Conservation (phyloP, 2,797 vertebrate genomes). For the Chelon labrosus region DNA sequence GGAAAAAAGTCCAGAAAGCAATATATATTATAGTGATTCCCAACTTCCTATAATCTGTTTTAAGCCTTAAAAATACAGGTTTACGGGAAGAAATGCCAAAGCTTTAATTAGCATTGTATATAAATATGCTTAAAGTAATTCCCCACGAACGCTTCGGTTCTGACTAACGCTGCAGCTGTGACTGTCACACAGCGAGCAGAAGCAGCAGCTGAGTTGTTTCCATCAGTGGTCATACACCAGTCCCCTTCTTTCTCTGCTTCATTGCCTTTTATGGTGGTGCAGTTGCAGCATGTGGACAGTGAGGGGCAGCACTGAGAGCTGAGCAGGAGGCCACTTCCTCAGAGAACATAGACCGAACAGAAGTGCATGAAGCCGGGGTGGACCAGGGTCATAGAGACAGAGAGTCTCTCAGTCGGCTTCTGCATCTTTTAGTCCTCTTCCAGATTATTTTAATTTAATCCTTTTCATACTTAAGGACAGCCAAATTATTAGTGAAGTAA, state of each 20-base stretch:
- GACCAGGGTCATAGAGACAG: slow-evolving; percentile 3
- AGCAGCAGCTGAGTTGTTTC: slow-evolving; percentile 28
- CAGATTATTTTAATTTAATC: too few relatives aligned
- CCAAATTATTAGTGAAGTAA: neutral
- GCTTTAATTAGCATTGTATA: neutral
- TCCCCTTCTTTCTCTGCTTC: slow-evolving; percentile 32
- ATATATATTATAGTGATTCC: too few relatives aligned
- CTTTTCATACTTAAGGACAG: neutral
- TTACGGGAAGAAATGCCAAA: too few relatives aligned
- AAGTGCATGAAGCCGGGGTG: neutral
- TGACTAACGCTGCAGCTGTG: slow-evolving; percentile 5
- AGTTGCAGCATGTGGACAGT: slow-evolving; percentile 55
- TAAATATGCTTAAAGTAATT: neutral
- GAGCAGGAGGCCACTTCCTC: slow-evolving; percentile 49
- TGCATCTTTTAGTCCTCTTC: too few relatives aligned
- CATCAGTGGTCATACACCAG: slow-evolving; percentile 14
- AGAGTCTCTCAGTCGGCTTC: neutral
- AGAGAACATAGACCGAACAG: neutral
- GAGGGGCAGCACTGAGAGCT: slow-evolving; percentile 65
- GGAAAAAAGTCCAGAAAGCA: too few relatives aligned
- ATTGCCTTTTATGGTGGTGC: slow-evolving; percentile 69
- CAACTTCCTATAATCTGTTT: too few relatives aligned
- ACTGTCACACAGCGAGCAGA: slow-evolving; percentile 4
- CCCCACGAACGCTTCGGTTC: neutral
- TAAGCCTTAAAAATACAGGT: too few relatives aligned